These are phyloP conservation scores for Rhagologus leucostigma DNA, from an alignment of 2,113 vertebrate genomes.

Conservation along the genomic window DNA sequence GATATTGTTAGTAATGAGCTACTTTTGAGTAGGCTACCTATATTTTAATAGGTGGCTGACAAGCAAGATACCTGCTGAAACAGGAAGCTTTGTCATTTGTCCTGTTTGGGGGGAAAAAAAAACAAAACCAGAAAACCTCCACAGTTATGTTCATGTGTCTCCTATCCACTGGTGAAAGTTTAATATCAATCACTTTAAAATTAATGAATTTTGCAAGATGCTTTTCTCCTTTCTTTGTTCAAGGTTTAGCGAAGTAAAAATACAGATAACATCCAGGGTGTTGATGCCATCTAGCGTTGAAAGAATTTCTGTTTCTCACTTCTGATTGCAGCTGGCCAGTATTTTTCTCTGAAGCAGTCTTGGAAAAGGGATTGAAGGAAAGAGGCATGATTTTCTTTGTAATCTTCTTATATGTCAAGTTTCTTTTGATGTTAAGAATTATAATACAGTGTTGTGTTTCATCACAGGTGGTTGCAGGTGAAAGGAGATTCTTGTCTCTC, in stretches of 20 bases:
- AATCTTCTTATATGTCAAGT: background rate
- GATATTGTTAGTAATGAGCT: background rate
- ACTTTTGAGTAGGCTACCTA: background rate
- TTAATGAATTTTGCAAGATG: background rate
- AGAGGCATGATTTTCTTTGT: background rate
- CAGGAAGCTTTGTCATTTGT: background rate
- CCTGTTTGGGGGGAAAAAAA: background rate
- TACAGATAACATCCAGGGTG: background rate
- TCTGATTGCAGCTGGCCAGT: background rate
- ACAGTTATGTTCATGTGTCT: background rate
- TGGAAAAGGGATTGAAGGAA: background rate
- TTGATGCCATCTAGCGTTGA: slow-evolving; percentile 47
- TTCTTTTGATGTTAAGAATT: background rate
- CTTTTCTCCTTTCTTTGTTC: background rate
- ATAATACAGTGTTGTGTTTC: background rate
- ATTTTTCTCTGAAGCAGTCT: background rate
- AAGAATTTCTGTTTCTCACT: background rate
- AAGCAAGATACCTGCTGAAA: background rate
- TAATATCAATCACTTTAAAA: background rate
- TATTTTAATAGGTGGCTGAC: background rate
- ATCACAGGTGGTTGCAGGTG: background rate
- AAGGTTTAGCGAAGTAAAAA: background rate
- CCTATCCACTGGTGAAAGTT: background rate
- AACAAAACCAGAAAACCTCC: background rate
- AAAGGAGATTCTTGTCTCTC: background rate